A percentile compares a stretch with the other conserved stretches of the same genome.
Conservation (phyloP, 2,113 vertebrate genomes). For the Engraulis encrasicolus region DNA sequence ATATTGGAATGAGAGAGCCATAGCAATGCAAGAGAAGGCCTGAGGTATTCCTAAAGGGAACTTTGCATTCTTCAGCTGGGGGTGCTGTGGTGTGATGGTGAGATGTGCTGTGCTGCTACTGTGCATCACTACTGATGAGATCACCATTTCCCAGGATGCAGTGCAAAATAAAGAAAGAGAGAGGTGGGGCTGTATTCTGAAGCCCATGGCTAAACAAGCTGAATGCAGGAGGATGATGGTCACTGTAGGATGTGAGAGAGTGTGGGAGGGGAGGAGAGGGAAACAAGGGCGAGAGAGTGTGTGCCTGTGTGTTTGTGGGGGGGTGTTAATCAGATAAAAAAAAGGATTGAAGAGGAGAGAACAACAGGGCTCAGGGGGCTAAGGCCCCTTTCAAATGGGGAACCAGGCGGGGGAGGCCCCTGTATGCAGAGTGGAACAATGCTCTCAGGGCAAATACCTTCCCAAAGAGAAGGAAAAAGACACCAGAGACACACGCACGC, state of each 20-base stretch:
- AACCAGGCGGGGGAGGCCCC: background rate
- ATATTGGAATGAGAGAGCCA: background rate
- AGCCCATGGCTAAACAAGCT: slow-evolving; percentile 8
- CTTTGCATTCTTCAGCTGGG: background rate
- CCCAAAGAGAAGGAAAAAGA: background rate
- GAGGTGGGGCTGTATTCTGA: background rate
- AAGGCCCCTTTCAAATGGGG: background rate
- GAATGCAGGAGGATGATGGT: background rate
- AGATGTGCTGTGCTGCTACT: background rate
- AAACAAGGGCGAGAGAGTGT: background rate
- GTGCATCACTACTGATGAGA: background rate
- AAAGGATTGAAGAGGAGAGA: slow-evolving; percentile 10
- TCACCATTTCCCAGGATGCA: slow-evolving; percentile 7
- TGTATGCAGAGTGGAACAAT: background rate
- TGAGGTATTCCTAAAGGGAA: background rate
- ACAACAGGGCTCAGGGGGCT: background rate
- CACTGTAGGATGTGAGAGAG: background rate
- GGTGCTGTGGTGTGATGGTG: background rate
- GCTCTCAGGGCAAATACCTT: background rate
- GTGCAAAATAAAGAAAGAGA: too few species aligned
- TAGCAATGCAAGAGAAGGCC: background rate
- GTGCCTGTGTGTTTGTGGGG: background rate
- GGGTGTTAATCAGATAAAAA: slow-evolving; percentile 13
- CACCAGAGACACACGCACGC: background rate
- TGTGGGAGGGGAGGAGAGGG: too few species aligned